These are phyloP conservation scores for Polypedilum vanderplanki DNA, from an alignment of 1,140 invertebrate species.

Conservation along the genomic window DNA sequence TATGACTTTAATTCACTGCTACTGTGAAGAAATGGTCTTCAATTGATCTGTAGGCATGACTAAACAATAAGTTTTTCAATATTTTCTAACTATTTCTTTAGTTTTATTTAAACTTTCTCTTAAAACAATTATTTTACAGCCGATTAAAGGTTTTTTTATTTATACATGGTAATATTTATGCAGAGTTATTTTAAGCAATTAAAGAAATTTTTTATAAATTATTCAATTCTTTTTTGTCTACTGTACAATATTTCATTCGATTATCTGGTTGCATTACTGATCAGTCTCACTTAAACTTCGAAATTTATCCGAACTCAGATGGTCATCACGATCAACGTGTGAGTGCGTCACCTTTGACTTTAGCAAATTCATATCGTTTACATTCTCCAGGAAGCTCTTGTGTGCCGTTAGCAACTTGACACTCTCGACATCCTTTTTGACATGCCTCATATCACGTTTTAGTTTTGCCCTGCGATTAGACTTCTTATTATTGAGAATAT, in stretches of 20 bases:
- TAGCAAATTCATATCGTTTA: constrained; percentile 78
- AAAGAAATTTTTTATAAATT: too few relatives aligned
- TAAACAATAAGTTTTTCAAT: not conserved
- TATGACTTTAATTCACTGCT: not conserved
- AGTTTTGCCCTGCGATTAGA: constrained; percentile 91
- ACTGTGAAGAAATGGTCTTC: not conserved
- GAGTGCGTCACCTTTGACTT: constrained; percentile 67
- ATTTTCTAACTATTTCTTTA: not conserved
- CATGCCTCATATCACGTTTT: constrained; percentile 94
- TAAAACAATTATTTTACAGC: constrained; percentile 13
- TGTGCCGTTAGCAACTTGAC: constrained; percentile 74
- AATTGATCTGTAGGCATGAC: too few relatives aligned
- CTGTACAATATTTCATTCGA: not conserved
- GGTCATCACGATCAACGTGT: not conserved
- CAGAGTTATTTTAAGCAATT: not conserved
- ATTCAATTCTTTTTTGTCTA: too few relatives aligned
- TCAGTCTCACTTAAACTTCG: constrained; percentile 8
- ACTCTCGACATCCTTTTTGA: constrained; percentile 95
- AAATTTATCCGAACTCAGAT: not conserved
- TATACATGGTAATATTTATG: not conserved
- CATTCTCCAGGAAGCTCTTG: constrained; percentile 84
- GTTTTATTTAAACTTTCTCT: too few relatives aligned
- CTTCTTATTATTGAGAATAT: too few relatives aligned
- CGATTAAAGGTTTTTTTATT: not conserved
- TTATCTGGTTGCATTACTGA: not conserved